These are phyloP conservation scores for Machimus rusticus DNA, from an alignment of 2,888 invertebrate species.

Conservation along the genomic window DNA sequence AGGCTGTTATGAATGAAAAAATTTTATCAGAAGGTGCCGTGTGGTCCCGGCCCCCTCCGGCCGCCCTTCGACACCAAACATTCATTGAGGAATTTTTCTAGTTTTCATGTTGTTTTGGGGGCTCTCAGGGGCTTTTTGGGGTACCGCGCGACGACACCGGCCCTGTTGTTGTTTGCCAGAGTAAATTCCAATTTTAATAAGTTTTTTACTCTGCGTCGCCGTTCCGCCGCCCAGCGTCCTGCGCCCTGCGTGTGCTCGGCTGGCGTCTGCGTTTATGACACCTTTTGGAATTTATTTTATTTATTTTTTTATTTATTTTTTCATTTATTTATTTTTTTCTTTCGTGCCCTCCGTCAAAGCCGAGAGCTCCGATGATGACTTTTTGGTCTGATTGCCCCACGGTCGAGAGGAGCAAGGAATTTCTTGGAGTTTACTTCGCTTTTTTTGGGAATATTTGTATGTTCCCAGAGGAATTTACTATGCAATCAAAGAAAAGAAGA, in stretches of 20 bases:
- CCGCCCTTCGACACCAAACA: background rate
- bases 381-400: background rate
- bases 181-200: slow-evolving; percentile 31
- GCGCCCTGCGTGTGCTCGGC: background rate
- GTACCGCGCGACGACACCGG: background rate
- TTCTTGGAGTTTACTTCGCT: background rate
- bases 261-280: slow-evolving; percentile 33
- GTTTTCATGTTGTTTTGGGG: slow-evolving; percentile 3
- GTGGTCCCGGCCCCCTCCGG: background rate
- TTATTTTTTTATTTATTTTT: background rate
- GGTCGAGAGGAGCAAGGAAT: background rate
- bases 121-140: background rate
- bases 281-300: slow-evolving; percentile 23
- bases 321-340: too few relatives aligned
- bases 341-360: background rate
- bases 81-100: slow-evolving; percentile 38
- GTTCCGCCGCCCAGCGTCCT: background rate
- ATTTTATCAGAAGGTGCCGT: slow-evolving; percentile 17
- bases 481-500: background rate
- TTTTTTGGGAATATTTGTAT: background rate
- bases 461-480: slow-evolving; percentile 3
- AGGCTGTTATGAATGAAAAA: slow-evolving; percentile 18
- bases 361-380: background rate
- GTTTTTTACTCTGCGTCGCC: slow-evolving; percentile 7
- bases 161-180: background rate